A percentile compares a stretch with the other conserved stretches of the same genome.
phyloP scores from a whole-genome alignment of 2,888 invertebrate genomes.

The Gerris lacustris region DNA sequence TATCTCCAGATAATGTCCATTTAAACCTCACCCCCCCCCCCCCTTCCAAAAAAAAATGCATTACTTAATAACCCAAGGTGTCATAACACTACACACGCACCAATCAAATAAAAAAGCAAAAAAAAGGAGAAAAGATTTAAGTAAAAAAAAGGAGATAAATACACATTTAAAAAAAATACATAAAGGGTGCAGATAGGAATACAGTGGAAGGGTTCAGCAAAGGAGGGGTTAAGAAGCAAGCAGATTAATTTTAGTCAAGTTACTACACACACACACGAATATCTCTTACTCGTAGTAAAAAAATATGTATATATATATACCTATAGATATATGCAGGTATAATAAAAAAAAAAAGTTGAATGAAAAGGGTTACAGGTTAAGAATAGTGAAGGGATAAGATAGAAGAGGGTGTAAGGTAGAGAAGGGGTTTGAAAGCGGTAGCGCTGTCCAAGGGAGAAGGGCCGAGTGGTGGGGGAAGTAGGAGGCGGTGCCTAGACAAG shows the following conservation, averaged over 20 bases:
- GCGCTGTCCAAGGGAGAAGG: slow-evolving; percentile 14
- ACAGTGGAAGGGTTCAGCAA: slow-evolving; percentile 9
- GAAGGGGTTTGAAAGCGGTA: slow-evolving; percentile 5
- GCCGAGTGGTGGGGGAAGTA: slow-evolving; percentile 16
- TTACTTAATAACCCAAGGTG: no score
- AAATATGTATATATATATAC: not conserved
- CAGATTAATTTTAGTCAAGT: no score
- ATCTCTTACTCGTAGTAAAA: not conserved
- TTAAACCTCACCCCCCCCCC: no score
- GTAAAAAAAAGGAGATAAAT: no score
- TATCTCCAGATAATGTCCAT: no score
- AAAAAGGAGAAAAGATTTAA: no score
- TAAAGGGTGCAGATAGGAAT: not conserved
- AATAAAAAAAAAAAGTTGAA: not conserved
- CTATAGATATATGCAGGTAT: not conserved
- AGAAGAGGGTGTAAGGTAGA: slow-evolving; percentile 4
- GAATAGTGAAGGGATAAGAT: not conserved
- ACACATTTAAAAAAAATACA: no score
- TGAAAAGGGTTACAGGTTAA: not conserved
- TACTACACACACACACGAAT: no score
- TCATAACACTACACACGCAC: no score
- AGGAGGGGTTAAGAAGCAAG: slow-evolving; percentile 7
- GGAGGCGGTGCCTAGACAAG: slow-evolving; percentile 22
- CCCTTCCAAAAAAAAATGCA: no score
- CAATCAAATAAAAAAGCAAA: no score